Evolutionary conservation across 1,140 invertebrate species (phyloP), one percentile per base, ranked within the genome.

Genomic region (Whitmania pigra): DNA sequence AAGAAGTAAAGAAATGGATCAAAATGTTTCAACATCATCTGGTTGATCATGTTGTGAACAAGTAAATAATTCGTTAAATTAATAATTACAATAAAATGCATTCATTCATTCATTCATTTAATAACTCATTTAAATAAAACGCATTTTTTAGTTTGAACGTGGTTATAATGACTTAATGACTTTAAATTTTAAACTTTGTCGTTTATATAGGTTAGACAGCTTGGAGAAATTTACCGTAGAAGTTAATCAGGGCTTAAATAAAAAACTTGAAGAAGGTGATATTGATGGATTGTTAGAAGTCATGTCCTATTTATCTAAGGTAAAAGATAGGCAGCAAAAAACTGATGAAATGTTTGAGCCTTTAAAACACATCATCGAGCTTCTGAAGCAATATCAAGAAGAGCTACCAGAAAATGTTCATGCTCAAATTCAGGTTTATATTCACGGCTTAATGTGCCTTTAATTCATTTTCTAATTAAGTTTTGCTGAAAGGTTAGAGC

Each of bases 1-100:
- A 82, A 75, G 81, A 80, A 73, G 80, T 83, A 54, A 88, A 92
- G 77, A 91, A 91, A 82, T 97, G 94, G 94, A 90, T 91, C 18
- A 89, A 89, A 74, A 93, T 94, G 90, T 96, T 94, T 81, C 95
- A 96, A 80, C 88, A 93, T 78, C 90, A 96, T 85, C 84, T 97
- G 13, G 90, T 94, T 57, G 88, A 92, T 78, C 89, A 89, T 77
- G 92, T 94, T 0, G 94, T 90, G 9, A 89, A 85, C 78, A 86
- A 85, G 85, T 86, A 78, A 17, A 25, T 27, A 53, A 20, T 11
- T 72, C 18, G 17, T 67, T 27, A n/a, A 29, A 67, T 71, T 71
- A 17, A 25, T 31, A 18, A 68, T 31, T 36, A 7, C 7, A 29
- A n/a, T 36, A 40, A 6, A 68, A 25, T 68, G 25, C 20, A n/a